These are phyloP conservation scores for Graphium colonna DNA, from an alignment of 2,888 invertebrate species.

Conservation along the genomic window DNA sequence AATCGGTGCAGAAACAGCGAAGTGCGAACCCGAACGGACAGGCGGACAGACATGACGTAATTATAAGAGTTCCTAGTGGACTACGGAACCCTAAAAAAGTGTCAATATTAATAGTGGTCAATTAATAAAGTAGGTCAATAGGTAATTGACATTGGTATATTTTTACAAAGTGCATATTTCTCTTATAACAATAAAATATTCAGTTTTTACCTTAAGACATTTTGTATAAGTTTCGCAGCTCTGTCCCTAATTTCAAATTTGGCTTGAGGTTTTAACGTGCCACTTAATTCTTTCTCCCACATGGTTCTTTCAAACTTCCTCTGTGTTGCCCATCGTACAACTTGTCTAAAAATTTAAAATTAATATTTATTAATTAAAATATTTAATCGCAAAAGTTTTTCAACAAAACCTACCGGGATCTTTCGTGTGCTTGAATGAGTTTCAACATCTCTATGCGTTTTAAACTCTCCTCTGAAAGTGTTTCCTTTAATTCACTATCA, in stretches of 20 bases:
- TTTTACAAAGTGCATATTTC: too few species aligned
- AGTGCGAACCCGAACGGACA: too few species aligned
- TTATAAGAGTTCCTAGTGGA: too few species aligned
- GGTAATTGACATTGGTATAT: too few species aligned
- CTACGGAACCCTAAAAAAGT: too few species aligned
- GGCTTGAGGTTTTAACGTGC: slow-evolving; percentile 41
- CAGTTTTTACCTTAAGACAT: slow-evolving; percentile 43
- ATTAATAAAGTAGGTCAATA: too few species aligned
- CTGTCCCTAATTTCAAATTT: slow-evolving; percentile 41
- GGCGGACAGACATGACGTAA: too few species aligned
- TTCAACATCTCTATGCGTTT: slow-evolving; percentile 36
- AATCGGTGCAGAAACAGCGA: too few species aligned
- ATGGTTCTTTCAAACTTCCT: slow-evolving; percentile 37
- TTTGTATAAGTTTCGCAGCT: slow-evolving; percentile 50
- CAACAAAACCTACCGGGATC: slow-evolving; percentile 40
- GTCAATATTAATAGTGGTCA: too few species aligned
- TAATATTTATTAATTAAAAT: too few species aligned
- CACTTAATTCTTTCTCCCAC: slow-evolving; percentile 54
- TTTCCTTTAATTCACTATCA: slow-evolving; percentile 33
- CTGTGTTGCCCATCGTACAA: slow-evolving; percentile 30
- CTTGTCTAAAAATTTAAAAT: slow-evolving; percentile 52
- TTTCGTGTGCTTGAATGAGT: slow-evolving; percentile 59
- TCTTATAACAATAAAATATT: not conserved
- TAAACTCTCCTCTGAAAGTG: slow-evolving; percentile 43
- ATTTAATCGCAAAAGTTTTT: too few species aligned